Evolutionary conservation across 2,113 vertebrate genomes (phyloP).

Genomic region (Leptobrachium leishanense): DNA sequence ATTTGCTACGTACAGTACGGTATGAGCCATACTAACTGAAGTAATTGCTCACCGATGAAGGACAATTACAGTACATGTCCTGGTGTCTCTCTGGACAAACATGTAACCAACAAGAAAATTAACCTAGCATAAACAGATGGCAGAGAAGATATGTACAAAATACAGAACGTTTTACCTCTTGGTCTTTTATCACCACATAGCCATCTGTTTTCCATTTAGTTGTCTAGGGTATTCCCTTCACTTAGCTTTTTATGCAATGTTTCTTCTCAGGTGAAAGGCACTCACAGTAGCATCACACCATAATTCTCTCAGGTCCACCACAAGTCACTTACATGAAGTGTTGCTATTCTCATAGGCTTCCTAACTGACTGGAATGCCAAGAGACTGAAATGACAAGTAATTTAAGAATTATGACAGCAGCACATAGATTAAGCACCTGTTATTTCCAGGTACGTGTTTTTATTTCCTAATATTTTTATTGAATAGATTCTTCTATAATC

Average conservation of each 20-base stretch:
- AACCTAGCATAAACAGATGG: slow-evolving; percentile 43
- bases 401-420: not conserved
- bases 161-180: slow-evolving; percentile 26
- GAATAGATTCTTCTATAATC: no score
- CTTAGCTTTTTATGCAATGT: slow-evolving; percentile 32
- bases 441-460: no score
- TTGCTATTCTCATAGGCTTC: slow-evolving; percentile 15
- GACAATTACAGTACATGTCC: slow-evolving; percentile 25
- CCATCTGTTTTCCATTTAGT: slow-evolving; percentile 40
- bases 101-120: slow-evolving; percentile 43
- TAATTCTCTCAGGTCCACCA: slow-evolving; percentile 24
- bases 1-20: no score
- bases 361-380: slow-evolving; percentile 23
- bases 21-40: no score
- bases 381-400: not conserved
- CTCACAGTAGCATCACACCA: slow-evolving; percentile 28
- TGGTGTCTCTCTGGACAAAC: slow-evolving; percentile 29
- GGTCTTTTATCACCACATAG: slow-evolving; percentile 43
- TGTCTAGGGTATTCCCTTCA: slow-evolving; percentile 44
- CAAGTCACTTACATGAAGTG: slow-evolving; percentile 15
- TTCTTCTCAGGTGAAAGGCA: slow-evolving; percentile 38
- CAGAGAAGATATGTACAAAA: slow-evolving; percentile 26
- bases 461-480: no score
- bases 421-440: no score
- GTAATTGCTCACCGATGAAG: not conserved